These are phyloP conservation scores for Campoplex capitator DNA, from an alignment of 2,888 invertebrate species.

Conservation along the genomic window DNA sequence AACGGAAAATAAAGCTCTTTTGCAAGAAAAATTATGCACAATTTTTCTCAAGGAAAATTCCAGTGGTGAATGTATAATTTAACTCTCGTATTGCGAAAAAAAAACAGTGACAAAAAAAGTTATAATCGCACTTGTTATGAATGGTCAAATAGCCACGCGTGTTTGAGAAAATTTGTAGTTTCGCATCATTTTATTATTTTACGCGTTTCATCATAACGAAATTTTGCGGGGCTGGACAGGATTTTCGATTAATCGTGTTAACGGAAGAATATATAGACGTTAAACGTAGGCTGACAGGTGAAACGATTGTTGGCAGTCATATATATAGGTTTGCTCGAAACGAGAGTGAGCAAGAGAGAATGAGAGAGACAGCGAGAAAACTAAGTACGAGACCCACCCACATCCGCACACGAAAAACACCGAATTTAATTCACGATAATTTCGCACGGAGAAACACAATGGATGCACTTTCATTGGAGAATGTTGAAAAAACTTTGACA, in stretches of 20 bases:
- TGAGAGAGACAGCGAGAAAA: conserved; percentile 36
- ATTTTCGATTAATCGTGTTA: conserved; percentile 60
- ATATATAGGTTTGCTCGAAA: conserved; percentile 26
- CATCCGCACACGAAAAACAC: conserved; percentile 63
- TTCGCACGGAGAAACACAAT: neutral
- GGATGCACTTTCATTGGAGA: conserved; percentile 5
- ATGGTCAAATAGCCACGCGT: neutral
- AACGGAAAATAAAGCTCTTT: neutral
- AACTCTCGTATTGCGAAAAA: neutral
- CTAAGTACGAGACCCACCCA: conserved; percentile 64
- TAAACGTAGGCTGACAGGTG: conserved; percentile 55
- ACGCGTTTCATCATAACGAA: conserved; percentile 11
- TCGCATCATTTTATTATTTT: neutral
- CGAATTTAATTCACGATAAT: conserved; percentile 21
- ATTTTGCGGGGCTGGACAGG: conserved; percentile 37
- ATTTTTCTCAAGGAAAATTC: neutral
- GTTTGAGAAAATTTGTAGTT: neutral
- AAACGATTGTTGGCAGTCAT: conserved; percentile 54
- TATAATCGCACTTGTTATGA: conserved; percentile 8
- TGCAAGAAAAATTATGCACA: neutral
- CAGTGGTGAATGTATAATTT: neutral
- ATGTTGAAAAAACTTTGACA: conserved; percentile 9
- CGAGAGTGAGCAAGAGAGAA: conserved; percentile 31
- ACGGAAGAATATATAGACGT: conserved; percentile 30
- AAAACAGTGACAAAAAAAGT: neutral